phyloP scores from a whole-genome alignment of 2,113 vertebrate species.

The Athene cunicularia region DNA sequence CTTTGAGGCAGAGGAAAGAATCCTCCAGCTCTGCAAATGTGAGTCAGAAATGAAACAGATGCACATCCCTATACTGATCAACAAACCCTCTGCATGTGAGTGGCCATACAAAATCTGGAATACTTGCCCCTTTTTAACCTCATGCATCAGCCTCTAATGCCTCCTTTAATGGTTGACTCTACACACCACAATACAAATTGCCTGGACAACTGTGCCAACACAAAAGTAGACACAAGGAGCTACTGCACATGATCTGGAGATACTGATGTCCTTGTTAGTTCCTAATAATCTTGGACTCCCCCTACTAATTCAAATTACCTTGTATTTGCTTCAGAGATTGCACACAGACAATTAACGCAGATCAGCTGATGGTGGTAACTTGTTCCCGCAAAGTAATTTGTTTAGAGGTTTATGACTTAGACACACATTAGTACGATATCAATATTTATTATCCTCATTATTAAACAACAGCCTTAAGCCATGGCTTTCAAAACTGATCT shows the following conservation, averaged over 20 bases:
- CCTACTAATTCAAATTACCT: conserved; percentile 47
- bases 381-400: conserved; percentile 24
- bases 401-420: conserved; percentile 37
- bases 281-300: conserved; percentile 42
- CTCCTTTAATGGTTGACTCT: background rate
- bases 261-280: conserved; percentile 39
- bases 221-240: background rate
- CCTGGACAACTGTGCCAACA: background rate
- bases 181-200: background rate
- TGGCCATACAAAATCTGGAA: background rate
- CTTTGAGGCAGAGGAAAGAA: background rate
- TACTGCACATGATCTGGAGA: conserved; percentile 35
- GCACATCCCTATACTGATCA: background rate
- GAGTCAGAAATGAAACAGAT: background rate
- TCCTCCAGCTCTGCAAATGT: background rate
- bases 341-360: conserved; percentile 37
- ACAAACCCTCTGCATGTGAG: fast-evolving
- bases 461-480: conserved; percentile 48
- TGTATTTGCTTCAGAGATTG: conserved; percentile 44
- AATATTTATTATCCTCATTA: conserved; percentile 51
- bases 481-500: background rate
- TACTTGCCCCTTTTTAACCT: background rate
- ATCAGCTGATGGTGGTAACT: conserved; percentile 42
- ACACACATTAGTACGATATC: conserved; percentile 10
- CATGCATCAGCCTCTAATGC: background rate